Conservation (phyloP, 2,888 invertebrate genomes). For the Odiellus spinosus region DNA sequence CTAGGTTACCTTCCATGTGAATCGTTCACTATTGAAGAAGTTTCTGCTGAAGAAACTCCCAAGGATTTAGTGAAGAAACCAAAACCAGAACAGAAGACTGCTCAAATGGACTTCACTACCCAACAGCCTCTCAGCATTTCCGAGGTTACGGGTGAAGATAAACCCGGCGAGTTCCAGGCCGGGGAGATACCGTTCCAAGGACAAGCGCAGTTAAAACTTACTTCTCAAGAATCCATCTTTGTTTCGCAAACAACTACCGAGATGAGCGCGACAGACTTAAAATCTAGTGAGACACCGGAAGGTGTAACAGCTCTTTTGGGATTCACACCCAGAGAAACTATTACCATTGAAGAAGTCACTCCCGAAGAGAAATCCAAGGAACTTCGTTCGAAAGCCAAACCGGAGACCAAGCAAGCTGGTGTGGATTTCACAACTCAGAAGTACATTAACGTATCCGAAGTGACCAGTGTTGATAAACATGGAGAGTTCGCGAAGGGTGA, state of each 20-base stretch:
- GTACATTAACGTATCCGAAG: slow-evolving; percentile 14
- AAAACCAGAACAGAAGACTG: slow-evolving; percentile 5
- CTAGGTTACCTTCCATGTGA: slow-evolving; percentile 37
- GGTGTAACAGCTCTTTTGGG: slow-evolving; percentile 8
- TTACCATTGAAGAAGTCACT: slow-evolving; percentile 12
- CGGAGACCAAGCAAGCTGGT: slow-evolving; percentile 10
- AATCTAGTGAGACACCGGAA: slow-evolving; percentile 43
- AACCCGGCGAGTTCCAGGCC: slow-evolving; percentile 7
- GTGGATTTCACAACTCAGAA: slow-evolving; percentile 14
- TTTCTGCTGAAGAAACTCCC: slow-evolving; percentile 10
- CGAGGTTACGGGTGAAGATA: slow-evolving; percentile 17
- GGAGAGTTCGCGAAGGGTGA: slow-evolving; percentile 11
- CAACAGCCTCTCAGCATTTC: slow-evolving; percentile 17
- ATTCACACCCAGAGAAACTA: slow-evolving; percentile 11
- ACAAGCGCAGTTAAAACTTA: background rate
- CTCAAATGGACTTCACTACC: slow-evolving; percentile 4
- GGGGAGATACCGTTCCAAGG: slow-evolving; percentile 1
- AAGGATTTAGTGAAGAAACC: slow-evolving; percentile 9
- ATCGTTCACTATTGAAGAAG: slow-evolving; percentile 25
- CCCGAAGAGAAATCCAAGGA: slow-evolving; percentile 13
- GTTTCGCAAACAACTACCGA: slow-evolving; percentile 40
- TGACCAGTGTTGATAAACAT: slow-evolving; percentile 10
- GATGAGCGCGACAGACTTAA: slow-evolving; percentile 49
- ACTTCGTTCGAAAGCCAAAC: slow-evolving; percentile 6
- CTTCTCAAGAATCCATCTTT: slow-evolving; percentile 9